Evolutionary conservation across 2,888 invertebrate species (phyloP), one percentile per base, ranked within the genome.

Genomic region (Caenorhabditis virilis): DNA sequence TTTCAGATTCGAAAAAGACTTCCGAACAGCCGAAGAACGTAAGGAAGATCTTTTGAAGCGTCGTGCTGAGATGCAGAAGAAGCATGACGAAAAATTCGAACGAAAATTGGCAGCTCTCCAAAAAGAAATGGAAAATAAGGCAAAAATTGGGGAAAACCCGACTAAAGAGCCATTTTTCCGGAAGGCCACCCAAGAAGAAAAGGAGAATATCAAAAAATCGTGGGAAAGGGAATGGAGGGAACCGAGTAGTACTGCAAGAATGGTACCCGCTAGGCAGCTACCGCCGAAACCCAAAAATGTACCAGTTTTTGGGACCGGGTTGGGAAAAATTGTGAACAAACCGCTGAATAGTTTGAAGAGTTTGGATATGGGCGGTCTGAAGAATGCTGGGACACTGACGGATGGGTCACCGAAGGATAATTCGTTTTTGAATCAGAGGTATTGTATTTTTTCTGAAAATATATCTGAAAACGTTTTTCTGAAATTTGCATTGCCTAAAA

Each of bases 171-270:
- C 36, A 0, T 46, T 56, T 18, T 15, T 48, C 13, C 36, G 48
- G 20, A 20, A 47, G 11, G 36, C 56, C 7, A 62, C 52, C 1
- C 45, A 42, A 16, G n/a, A 22, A n/a, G 61, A 62, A 39, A n/a
- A 52, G 26, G 39, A 51, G n/a, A 13, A 2, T 2, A 22, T 47
- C 15, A 22, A 38, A 27, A 50, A 62, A 0, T 35, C 47, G 0
- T 23, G 50, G 15, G 43, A 62, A 7, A 33, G 26, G 5, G 61
- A 62, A 16, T 62, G 30, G 22, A 57, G 42, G 5, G 33, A 47
- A 15, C 62, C 62, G 11, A 63, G 62, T 36, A 53, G 57, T 1
- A 57, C 62, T n/a, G 62, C 62, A 11, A 35, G 11, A 26, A 59
- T 59, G 59, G 27, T 48, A 4, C 47, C 30, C 30, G 20, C 26